Evolutionary conservation across 2,113 vertebrate genomes (phyloP).

Genomic region (Capreolus pygargus): DNA sequence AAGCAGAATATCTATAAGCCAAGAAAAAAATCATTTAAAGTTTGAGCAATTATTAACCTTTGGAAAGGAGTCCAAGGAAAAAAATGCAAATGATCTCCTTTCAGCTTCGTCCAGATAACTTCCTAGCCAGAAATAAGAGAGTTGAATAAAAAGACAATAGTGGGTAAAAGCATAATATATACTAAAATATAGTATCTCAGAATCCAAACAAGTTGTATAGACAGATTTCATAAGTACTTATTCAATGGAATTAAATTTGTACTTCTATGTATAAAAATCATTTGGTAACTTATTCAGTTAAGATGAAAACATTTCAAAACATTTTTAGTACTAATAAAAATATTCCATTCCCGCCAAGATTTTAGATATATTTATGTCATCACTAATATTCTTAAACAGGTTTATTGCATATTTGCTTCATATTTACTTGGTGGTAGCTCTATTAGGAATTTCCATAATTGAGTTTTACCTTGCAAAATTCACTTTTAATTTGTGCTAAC

Average conservation of each 20-base stretch:
- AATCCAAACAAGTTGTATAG: background rate
- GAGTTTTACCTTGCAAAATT: slow-evolving; percentile 64
- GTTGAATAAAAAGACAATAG: background rate
- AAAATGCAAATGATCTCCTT: background rate
- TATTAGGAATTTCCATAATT: slow-evolving; percentile 62
- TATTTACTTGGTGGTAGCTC: slow-evolving; percentile 51
- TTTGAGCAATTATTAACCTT: background rate
- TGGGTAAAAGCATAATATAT: background rate
- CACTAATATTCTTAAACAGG: slow-evolving; percentile 21
- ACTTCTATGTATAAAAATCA: background rate
- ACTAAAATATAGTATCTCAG: background rate
- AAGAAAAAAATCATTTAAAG: background rate
- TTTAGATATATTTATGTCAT: slow-evolving; percentile 21
- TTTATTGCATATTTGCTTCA: background rate
- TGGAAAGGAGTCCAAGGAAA: background rate
- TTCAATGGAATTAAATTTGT: background rate
- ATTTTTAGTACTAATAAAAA: slow-evolving; percentile 7
- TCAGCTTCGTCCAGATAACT: background rate
- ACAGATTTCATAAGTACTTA: background rate
- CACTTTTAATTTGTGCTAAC: slow-evolving; percentile 69
- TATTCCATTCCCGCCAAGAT: background rate
- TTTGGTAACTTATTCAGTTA: background rate
- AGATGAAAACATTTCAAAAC: background rate
- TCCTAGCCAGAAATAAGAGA: background rate
- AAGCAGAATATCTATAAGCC: background rate